Evolutionary conservation across 2,888 invertebrate genomes (phyloP).

Genomic region (Baronia brevicornis): DNA sequence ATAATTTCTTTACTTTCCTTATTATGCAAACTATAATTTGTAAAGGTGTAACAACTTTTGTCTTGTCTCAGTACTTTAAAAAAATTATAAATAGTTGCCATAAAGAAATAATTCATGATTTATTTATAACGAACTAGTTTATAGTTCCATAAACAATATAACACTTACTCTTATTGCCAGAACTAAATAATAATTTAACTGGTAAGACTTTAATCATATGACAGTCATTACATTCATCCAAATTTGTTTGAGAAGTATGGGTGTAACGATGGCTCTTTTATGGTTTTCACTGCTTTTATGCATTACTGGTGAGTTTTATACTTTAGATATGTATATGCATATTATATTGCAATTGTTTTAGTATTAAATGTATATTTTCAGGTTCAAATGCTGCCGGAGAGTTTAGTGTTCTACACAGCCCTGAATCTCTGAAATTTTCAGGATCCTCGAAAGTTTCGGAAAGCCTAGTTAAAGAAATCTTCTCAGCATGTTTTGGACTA

Average conservation of each 20-base stretch:
- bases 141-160: too few species aligned
- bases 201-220: conserved; percentile 64
- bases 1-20: too few species aligned
- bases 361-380: conserved; percentile 27
- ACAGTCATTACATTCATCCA: conserved; percentile 50
- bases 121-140: too few species aligned
- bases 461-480: conserved; percentile 81
- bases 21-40: too few species aligned
- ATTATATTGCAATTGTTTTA: neutral
- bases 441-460: conserved; percentile 78
- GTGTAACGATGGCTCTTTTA: conserved; percentile 51
- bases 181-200: conserved; percentile 18
- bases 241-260: conserved; percentile 31
- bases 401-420: conserved; percentile 80
- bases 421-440: conserved; percentile 80
- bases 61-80: too few species aligned
- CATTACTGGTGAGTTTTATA: conserved; percentile 47
- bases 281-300: conserved; percentile 50
- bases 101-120: too few species aligned
- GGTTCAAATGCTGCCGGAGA: conserved; percentile 78
- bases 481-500: conserved; percentile 82
- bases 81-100: too few species aligned
- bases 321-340: conserved; percentile 2
- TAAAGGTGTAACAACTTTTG: too few species aligned
- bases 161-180: too few species aligned